Percentiles rank a stretch among this genome's conserved stretches.
Conservation (phyloP, 2,113 vertebrate genomes). For the Leiothrix lutea region DNA sequence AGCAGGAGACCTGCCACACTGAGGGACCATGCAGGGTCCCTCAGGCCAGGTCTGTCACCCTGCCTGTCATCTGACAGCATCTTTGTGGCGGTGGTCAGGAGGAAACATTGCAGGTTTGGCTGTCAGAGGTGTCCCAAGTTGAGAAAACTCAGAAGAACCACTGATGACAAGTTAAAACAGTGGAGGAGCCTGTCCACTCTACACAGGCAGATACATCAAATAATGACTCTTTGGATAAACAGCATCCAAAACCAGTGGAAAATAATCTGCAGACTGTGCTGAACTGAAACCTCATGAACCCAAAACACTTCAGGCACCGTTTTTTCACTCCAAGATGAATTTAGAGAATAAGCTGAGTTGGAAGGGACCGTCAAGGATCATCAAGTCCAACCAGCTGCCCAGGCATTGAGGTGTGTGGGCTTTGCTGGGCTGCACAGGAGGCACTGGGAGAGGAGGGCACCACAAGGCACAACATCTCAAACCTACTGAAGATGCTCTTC, state of each 20-base stretch:
- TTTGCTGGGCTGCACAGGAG: not conserved
- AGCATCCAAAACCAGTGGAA: not conserved
- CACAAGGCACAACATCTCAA: not conserved
- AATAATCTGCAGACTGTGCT: not conserved
- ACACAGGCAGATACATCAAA: not conserved
- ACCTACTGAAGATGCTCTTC: not conserved
- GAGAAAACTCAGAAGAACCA: not conserved
- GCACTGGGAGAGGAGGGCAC: not conserved
- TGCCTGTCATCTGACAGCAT: not conserved
- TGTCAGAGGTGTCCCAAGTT: not conserved
- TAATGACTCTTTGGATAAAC: not conserved
- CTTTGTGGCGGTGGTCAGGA: not conserved
- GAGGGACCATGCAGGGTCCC: not conserved
- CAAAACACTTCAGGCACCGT: not conserved
- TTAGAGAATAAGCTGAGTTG: not conserved
- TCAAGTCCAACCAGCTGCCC: rapidly evolving
- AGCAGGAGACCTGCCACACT: not conserved
- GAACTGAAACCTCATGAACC: not conserved
- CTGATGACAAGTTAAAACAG: not conserved
- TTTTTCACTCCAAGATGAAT: not conserved
- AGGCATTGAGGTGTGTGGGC: too few species aligned
- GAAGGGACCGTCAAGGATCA: rapidly evolving
- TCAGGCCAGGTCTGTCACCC: not conserved
- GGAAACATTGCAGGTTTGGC: rapidly evolving
- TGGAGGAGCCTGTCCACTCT: not conserved